phyloP scores from a whole-genome alignment of 2,888 invertebrate species.

The Hyppa rectilinea region DNA sequence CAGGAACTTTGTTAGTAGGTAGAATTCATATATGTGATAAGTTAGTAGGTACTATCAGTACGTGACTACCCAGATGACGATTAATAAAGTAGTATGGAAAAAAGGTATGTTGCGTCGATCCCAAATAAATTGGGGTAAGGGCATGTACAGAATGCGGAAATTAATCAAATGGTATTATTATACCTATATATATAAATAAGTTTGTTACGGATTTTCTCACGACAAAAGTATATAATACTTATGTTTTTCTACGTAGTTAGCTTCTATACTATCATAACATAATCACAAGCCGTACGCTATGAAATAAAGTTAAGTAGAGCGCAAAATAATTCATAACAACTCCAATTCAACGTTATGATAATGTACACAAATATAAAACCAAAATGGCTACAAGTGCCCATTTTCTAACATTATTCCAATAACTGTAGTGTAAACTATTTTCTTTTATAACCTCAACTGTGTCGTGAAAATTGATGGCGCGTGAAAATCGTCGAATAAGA shows the following conservation, averaged over 20 bases:
- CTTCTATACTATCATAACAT: not conserved
- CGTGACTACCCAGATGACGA: no score
- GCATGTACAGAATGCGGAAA: no score
- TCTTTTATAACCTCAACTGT: constrained; percentile 51
- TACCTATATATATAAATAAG: no score
- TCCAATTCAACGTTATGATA: constrained; percentile 28
- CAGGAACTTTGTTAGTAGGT: constrained; percentile 2
- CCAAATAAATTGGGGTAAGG: not conserved
- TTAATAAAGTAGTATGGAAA: no score
- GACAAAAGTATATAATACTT: not conserved
- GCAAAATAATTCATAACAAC: constrained; percentile 53
- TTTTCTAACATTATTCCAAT: constrained; percentile 25
- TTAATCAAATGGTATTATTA: no score
- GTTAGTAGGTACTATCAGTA: not conserved
- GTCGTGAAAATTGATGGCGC: constrained; percentile 55
- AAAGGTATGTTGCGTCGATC: no score
- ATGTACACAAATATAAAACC: constrained; percentile 21
- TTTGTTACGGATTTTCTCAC: no score
- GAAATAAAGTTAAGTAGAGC: constrained; percentile 43
- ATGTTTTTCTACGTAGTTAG: not conserved
- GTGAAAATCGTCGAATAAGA: constrained; percentile 38
- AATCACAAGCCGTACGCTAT: constrained; percentile 1
- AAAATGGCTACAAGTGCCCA: constrained; percentile 26
- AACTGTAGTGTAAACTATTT: constrained; percentile 39
- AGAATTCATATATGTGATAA: not conserved